Conservation (phyloP, 2,888 invertebrate genomes). For the Drosophila falleni region DNA sequence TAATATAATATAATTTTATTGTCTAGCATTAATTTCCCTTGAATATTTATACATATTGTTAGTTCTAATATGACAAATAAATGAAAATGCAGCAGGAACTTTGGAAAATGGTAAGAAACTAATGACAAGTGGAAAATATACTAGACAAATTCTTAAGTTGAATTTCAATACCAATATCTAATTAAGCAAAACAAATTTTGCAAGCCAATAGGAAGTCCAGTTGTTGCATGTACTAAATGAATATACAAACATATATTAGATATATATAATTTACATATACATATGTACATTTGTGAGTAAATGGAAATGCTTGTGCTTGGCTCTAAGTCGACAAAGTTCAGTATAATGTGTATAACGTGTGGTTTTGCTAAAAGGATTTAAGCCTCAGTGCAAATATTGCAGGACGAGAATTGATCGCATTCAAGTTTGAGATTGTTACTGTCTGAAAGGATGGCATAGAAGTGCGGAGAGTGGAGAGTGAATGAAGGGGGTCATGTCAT, state of each 20-base stretch:
- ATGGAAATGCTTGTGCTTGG: not conserved
- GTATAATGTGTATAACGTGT: not conserved
- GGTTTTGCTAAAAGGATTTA: not conserved
- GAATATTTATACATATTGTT: too few species aligned
- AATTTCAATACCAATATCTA: not conserved
- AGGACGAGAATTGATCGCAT: conserved; percentile 7
- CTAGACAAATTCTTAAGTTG: not conserved
- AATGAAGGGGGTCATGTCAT: not conserved
- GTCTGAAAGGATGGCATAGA: not conserved
- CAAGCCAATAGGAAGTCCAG: not conserved
- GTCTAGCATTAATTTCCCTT: too few species aligned
- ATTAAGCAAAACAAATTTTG: not conserved
- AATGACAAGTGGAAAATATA: not conserved
- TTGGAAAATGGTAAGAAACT: not conserved
- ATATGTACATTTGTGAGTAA: not conserved
- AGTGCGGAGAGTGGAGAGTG: not conserved
- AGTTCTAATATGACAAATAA: not conserved
- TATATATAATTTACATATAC: not conserved
- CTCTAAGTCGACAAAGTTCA: not conserved
- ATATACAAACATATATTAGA: not conserved
- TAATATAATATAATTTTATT: too few species aligned
- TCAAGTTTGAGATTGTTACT: not conserved
- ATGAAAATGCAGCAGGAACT: not conserved
- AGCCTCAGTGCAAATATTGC: conserved; percentile 12
- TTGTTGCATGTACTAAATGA: not conserved